A percentile compares a stretch with the other conserved stretches of the same genome.
phyloP scores from a whole-genome alignment of 2,888 invertebrate genomes.

The Netelia melanura region DNA sequence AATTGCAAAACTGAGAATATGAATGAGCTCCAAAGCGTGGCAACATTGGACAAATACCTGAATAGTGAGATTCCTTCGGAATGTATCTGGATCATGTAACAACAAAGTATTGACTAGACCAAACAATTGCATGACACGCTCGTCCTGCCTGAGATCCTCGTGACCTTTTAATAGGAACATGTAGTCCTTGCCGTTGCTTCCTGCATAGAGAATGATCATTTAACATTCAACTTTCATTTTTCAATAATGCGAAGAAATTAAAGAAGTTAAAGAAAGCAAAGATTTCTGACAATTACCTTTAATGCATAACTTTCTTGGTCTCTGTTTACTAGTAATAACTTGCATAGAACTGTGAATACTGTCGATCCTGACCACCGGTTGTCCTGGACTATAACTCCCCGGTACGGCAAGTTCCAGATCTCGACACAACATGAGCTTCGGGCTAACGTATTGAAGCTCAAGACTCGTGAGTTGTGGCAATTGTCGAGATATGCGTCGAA shows the following conservation, averaged over 20 bases:
- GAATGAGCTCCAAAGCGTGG: background rate
- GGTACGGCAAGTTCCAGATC: slow-evolving; percentile 99
- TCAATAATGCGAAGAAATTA: background rate
- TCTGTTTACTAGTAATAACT: slow-evolving; percentile 99
- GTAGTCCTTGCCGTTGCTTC: slow-evolving; percentile 99
- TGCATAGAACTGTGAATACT: slow-evolving; percentile 96
- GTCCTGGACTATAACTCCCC: slow-evolving; percentile 98
- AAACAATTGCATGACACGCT: slow-evolving; percentile 99
- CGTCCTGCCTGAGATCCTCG: slow-evolving; percentile 99
- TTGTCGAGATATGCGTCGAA: slow-evolving; percentile 97
- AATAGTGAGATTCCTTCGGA: slow-evolving; percentile 92
- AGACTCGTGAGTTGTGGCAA: slow-evolving; percentile 95
- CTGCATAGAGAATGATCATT: slow-evolving; percentile 83
- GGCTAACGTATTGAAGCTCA: slow-evolving; percentile 98
- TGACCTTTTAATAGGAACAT: slow-evolving; percentile 99
- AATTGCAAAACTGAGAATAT: background rate
- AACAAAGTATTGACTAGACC: slow-evolving; percentile 98
- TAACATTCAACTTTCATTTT: background rate
- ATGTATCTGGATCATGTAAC: slow-evolving; percentile 97
- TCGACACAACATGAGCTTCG: slow-evolving; percentile 94
- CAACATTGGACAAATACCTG: slow-evolving; percentile 80
- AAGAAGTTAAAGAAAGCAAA: slow-evolving; percentile 5
- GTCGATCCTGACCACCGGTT: slow-evolving; percentile 94
- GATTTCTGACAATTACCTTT: slow-evolving; percentile 85
- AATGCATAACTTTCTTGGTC: slow-evolving; percentile 97